A percentile compares a stretch with the other conserved stretches of the same genome.
phyloP scores from a whole-genome alignment of 2,888 invertebrate species.

The Polyommatus iphigenia region DNA sequence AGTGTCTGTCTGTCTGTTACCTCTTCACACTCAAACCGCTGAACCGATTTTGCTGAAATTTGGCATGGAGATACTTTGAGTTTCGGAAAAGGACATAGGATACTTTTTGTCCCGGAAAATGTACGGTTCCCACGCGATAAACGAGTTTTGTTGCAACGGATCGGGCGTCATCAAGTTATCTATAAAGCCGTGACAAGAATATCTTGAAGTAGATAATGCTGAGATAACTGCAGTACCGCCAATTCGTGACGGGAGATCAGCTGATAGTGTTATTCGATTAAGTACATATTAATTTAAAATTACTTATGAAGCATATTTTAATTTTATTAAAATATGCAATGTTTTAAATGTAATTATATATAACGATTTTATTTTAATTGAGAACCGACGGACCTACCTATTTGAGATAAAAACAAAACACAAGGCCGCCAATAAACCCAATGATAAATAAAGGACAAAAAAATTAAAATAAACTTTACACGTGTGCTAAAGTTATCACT shows the following conservation, averaged over 20 bases:
- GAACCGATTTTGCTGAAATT: too few species aligned
- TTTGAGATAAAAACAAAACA: not conserved
- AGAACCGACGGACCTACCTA: too few species aligned
- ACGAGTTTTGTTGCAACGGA: too few species aligned
- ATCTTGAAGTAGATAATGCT: not conserved
- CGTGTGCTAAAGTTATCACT: not conserved
- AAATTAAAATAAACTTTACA: not conserved
- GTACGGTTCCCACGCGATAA: too few species aligned
- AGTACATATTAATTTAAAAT: not conserved
- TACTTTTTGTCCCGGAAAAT: too few species aligned
- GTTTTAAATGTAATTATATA: not conserved
- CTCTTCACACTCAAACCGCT: too few species aligned
- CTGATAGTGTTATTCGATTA: not conserved
- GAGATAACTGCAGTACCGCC: not conserved
- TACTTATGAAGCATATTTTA: not conserved
- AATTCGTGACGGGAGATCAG: slow-evolving; percentile 1
- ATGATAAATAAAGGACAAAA: not conserved
- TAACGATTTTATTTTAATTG: too few species aligned
- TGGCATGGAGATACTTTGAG: too few species aligned
- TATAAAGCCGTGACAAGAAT: not conserved
- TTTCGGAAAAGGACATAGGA: too few species aligned
- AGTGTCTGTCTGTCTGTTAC: too few species aligned
- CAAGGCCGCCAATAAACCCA: not conserved
- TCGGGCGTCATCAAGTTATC: too few species aligned
- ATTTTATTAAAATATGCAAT: not conserved